Conservation (phyloP, 2,888 invertebrate genomes). For the Lasioglossum villosulum region DNA sequence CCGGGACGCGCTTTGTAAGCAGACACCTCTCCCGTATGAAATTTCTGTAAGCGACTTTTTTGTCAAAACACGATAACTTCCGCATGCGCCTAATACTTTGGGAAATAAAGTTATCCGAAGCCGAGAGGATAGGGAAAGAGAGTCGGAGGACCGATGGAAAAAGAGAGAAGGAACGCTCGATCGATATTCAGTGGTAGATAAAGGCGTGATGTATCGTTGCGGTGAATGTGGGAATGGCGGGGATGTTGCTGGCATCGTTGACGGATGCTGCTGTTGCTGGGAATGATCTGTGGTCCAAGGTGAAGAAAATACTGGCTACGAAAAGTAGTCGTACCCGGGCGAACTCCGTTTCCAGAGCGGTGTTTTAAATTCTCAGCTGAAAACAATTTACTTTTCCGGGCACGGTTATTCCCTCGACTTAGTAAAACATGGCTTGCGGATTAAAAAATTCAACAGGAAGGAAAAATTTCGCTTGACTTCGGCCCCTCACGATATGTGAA, state of each 20-base stretch:
- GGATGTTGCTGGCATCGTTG: slow-evolving; percentile 44
- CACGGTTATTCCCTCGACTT: slow-evolving; percentile 12
- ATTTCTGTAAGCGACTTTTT: not conserved
- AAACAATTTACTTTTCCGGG: slow-evolving; percentile 19
- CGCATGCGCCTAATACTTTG: slow-evolving; percentile 26
- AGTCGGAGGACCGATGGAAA: not conserved
- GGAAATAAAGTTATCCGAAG: slow-evolving; percentile 47
- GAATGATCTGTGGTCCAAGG: slow-evolving; percentile 32
- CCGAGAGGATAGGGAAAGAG: not conserved
- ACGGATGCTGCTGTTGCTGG: slow-evolving; percentile 41
- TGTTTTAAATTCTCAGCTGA: slow-evolving; percentile 20
- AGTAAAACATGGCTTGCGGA: slow-evolving; percentile 7
- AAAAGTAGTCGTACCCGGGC: not conserved
- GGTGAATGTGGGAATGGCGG: slow-evolving; percentile 47
- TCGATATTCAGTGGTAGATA: slow-evolving; percentile 51
- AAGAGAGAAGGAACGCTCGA: slow-evolving; percentile 18
- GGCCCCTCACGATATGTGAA: not conserved
- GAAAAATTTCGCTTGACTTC: slow-evolving; percentile 12
- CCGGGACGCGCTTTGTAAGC: not conserved
- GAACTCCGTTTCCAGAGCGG: not conserved
- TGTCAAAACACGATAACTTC: not conserved
- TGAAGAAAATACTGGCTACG: slow-evolving; percentile 34
- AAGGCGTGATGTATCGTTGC: slow-evolving; percentile 53
- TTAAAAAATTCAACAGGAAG: slow-evolving; percentile 18
- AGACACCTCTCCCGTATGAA: not conserved